These are phyloP conservation scores for Amphipoea oculea DNA, from an alignment of 2,888 invertebrate species.

Conservation along the genomic window DNA sequence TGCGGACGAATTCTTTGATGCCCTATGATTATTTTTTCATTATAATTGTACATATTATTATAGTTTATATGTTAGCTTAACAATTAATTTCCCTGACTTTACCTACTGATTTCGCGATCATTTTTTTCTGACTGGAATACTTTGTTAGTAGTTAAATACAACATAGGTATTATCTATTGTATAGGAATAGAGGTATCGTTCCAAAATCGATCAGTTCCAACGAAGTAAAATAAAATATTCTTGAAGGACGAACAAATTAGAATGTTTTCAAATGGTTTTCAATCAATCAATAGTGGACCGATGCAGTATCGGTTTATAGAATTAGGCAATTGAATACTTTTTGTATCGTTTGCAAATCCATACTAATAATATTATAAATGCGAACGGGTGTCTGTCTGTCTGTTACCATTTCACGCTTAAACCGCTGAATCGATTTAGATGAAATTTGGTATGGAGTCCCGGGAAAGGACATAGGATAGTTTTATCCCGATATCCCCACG, in stretches of 20 bases:
- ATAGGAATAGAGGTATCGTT: not conserved
- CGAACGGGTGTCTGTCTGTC: no score
- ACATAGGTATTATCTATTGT: not conserved
- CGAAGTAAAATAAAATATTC: conserved; percentile 2
- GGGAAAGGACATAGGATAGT: no score
- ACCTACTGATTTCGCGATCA: not conserved
- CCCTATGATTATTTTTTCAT: no score
- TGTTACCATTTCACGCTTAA: no score
- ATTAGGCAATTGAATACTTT: not conserved
- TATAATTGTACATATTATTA: no score
- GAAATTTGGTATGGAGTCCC: no score
- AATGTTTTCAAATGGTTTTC: not conserved
- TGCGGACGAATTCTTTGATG: no score
- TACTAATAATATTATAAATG: no score
- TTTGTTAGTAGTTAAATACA: not conserved
- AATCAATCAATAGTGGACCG: conserved; percentile 14
- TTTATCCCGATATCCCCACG: no score
- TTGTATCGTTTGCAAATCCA: not conserved
- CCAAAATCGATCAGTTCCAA: conserved; percentile 11
- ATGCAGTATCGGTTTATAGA: not conserved
- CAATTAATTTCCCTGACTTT: not conserved
- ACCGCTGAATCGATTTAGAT: no score
- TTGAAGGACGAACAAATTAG: conserved; percentile 26
- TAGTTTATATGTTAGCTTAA: no score
- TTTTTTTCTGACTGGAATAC: not conserved